Evolutionary conservation across 53 echinoderm and acorn worm species (phyloP), one percentile per base, ranked within the genome.

Genomic region (Echinometra lucunter): DNA sequence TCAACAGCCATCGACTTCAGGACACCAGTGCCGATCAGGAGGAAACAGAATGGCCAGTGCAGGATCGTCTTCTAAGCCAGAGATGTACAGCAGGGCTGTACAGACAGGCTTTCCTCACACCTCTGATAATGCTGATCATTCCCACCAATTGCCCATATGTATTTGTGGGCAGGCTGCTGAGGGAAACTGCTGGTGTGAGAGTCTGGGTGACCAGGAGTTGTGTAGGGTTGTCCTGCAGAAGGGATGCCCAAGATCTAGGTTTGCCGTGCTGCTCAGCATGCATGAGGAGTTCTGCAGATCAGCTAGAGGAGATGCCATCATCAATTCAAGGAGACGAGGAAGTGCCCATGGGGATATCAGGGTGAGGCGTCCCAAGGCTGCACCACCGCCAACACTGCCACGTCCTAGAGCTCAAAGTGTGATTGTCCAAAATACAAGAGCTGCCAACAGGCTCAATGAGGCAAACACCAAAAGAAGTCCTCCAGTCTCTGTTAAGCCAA

Each of bases 121-220:
- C 34, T 19, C 93, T 56, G 93, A 53, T 37, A 57, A 78, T 55
- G 57, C 23, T 53, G 40, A 85, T 85, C 80, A 47, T 6, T 18
- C 53, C 19, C 78, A 49, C 35, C 58, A 75, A 21, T 82, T 93
- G 78, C 34, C 56, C 93, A 83, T 94, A 44, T 94, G 94, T 60
- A 66, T 83, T 19, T 94, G 94, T 85, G 94, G 94, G 42, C 58
- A 82, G 63, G 94, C 94, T 37, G 94, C 23, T 7, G 94, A 94
- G 58, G 93, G 93, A 3, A 94, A 60, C 94, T 94, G 94, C 57
- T 94, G 82, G 83, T 94, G 94, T 82, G 94, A 94, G 94, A 94
- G 82, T 30, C 85, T 94, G 7, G 94, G 94, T 23, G 93, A 93
- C 37, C 55, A n/a, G 80, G 94, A 94, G 85, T 82, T 58, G 4